phyloP scores from a whole-genome alignment of 1,140 invertebrate species.

The Mamestra configurata region DNA sequence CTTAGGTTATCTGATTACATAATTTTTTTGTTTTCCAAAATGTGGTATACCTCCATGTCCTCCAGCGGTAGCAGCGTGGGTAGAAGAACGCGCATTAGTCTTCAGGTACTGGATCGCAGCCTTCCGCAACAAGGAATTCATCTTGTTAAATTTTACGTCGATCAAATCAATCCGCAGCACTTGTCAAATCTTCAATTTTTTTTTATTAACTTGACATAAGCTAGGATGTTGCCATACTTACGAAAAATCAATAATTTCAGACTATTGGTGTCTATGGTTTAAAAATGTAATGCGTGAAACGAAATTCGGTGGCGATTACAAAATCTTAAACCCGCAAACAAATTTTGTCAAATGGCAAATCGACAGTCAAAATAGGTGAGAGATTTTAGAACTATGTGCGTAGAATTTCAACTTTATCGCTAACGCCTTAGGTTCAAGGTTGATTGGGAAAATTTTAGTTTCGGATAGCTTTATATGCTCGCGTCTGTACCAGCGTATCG shows the following conservation, averaged over 20 bases:
- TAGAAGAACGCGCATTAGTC: constrained; percentile 72
- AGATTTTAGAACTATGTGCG: too few relatives aligned
- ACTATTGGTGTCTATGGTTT: neutral
- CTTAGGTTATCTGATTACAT: constrained; percentile 83
- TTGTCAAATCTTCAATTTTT: constrained; percentile 56
- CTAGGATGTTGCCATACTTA: constrained; percentile 22
- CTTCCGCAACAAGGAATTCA: constrained; percentile 75
- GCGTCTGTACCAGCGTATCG: too few relatives aligned
- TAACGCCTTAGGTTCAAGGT: too few relatives aligned
- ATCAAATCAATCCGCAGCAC: constrained; percentile 30
- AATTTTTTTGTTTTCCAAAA: constrained; percentile 66
- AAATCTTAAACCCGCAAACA: too few relatives aligned
- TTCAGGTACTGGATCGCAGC: constrained; percentile 74
- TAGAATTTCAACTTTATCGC: too few relatives aligned
- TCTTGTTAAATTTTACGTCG: constrained; percentile 61
- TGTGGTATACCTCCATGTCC: constrained; percentile 77
- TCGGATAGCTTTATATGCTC: too few relatives aligned
- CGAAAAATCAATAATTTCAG: constrained; percentile 18
- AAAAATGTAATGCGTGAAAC: too few relatives aligned
- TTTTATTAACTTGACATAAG: constrained; percentile 23
- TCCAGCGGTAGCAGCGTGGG: constrained; percentile 80
- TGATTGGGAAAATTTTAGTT: too few relatives aligned
- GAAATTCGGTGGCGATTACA: too few relatives aligned
- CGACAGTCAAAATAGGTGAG: too few relatives aligned
- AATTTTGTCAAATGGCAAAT: too few relatives aligned